phyloP scores from a whole-genome alignment of 2,113 vertebrate genomes.

The Seriola quinqueradiata region DNA sequence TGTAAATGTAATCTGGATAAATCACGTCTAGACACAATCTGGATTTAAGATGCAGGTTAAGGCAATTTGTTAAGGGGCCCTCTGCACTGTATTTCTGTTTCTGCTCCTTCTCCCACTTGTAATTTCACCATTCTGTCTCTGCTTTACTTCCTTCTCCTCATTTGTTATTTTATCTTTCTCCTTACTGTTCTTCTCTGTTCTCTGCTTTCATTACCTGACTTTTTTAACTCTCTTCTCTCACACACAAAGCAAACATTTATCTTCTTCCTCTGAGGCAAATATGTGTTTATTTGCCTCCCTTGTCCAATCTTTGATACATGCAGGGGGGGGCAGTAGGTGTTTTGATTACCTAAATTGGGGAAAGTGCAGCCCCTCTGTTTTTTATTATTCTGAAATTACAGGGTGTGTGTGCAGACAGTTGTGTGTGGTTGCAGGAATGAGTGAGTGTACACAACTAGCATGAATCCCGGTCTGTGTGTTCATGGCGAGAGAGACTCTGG shows the following conservation, averaged over 20 bases:
- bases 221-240: neutral
- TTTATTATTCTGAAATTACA: neutral
- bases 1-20: constrained; percentile 54
- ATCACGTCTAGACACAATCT: constrained; percentile 28
- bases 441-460: neutral
- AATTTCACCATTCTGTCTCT: neutral
- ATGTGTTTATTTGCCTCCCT: constrained; percentile 19
- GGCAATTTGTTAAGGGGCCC: constrained; percentile 33
- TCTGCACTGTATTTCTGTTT: constrained; percentile 34
- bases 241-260: constrained; percentile 29
- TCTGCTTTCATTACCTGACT: constrained; percentile 8
- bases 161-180: constrained; percentile 14
- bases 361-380: neutral
- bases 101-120: constrained; percentile 19
- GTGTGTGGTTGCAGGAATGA: neutral
- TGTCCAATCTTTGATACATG: constrained; percentile 29
- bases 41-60: constrained; percentile 36
- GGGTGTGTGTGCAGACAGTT: neutral
- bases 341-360: constrained; percentile 31
- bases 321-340: constrained; percentile 13
- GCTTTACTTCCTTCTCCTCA: constrained; percentile 31
- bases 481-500: neutral
- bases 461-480: neutral
- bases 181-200: neutral
- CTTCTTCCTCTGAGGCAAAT: constrained; percentile 23